Evolutionary conservation across 1,140 invertebrate genomes (phyloP).

Genomic region (Pentalonia nigronervosa): DNA sequence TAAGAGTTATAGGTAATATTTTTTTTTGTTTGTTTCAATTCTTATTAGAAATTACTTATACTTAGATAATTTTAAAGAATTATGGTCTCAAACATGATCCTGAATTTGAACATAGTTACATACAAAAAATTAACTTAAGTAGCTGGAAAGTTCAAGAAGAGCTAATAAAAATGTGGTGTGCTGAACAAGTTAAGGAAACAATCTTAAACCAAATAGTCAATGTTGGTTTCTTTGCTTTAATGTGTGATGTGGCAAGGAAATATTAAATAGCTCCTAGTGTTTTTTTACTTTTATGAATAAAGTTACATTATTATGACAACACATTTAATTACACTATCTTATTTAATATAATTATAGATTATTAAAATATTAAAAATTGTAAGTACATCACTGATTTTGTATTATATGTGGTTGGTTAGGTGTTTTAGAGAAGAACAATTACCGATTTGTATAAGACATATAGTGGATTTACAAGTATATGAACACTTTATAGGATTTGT

Average conservation of each 20-base stretch:
- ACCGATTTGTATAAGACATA: too few species aligned
- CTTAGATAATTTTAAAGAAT: too few species aligned
- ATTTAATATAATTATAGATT: too few species aligned
- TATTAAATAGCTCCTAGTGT: neutral
- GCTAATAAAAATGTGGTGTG: neutral
- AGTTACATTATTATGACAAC: neutral
- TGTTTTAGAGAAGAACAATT: neutral
- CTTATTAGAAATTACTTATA: too few species aligned
- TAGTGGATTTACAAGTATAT: too few species aligned
- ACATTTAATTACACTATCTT: too few species aligned
- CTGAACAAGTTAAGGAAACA: neutral
- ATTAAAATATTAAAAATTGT: too few species aligned
- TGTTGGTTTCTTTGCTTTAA: neutral
- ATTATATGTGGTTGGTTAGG: neutral
- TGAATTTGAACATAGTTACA: neutral
- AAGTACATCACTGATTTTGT: too few species aligned
- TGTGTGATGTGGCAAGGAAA: neutral
- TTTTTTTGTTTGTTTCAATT: neutral
- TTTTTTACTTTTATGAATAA: neutral
- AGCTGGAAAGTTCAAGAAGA: slow-evolving; percentile 8
- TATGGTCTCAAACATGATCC: too few species aligned
- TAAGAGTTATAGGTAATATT: neutral
- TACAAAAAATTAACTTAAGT: neutral
- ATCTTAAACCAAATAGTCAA: neutral
- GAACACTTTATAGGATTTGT: too few species aligned